phyloP scores from a whole-genome alignment of 2,888 invertebrate genomes.

The Pterostichus niger region DNA sequence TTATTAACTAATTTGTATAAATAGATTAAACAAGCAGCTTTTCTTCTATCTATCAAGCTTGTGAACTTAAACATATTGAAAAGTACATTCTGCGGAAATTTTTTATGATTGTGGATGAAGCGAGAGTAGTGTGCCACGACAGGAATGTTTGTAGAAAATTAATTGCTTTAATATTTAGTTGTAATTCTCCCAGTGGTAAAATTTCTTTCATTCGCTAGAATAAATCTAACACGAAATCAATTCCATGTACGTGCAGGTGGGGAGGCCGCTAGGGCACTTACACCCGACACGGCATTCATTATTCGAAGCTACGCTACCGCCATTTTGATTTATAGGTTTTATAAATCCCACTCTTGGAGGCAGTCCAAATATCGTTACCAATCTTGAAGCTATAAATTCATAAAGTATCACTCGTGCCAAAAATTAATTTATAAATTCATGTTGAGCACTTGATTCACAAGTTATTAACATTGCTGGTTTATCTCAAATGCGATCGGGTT shows the following conservation, averaged over 20 bases:
- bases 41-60: too few species aligned
- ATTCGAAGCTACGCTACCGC: conserved; percentile 29
- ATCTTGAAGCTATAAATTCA: conserved; percentile 56
- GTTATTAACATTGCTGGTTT: too few species aligned
- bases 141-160: too few species aligned
- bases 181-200: too few species aligned
- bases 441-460: conserved; percentile 15
- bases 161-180: too few species aligned
- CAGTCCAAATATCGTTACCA: conserved; percentile 39
- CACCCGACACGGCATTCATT: conserved; percentile 46
- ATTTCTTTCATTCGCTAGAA: not conserved
- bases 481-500: too few species aligned
- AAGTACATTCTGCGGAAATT: too few species aligned
- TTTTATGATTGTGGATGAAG: too few species aligned
- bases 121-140: too few species aligned
- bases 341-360: conserved; percentile 56
- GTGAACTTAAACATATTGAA: too few species aligned
- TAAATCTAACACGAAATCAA: conserved; percentile 34
- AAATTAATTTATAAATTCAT: conserved; percentile 59
- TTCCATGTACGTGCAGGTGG: conserved; percentile 28
- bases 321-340: conserved; percentile 52
- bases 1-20: too few species aligned
- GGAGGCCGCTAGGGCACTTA: not conserved
- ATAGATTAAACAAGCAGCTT: too few species aligned
- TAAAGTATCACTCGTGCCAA: conserved; percentile 57